These are phyloP conservation scores for Bucco capensis DNA, from an alignment of 2,113 vertebrate genomes.

Conservation along the genomic window DNA sequence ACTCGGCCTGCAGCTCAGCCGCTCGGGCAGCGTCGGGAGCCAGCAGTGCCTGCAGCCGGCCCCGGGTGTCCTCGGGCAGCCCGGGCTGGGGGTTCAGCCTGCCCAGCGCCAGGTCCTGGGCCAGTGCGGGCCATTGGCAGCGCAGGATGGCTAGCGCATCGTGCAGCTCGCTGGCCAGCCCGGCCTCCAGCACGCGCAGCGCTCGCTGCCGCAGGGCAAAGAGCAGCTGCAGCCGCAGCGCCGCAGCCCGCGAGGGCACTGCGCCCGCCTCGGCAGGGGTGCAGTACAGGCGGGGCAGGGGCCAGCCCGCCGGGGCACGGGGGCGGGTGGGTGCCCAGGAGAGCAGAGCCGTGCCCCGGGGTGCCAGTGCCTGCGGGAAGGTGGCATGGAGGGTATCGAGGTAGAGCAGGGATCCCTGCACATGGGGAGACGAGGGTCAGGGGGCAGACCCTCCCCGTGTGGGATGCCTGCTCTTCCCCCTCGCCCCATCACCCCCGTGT, in stretches of 20 bases:
- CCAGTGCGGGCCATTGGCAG: constrained; percentile 73
- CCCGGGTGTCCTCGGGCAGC: constrained; percentile 65
- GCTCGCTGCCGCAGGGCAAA: constrained; percentile 76
- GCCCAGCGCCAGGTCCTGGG: constrained; percentile 78
- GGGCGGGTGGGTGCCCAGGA: constrained; percentile 59
- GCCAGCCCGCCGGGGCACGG: constrained; percentile 67
- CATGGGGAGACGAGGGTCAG: neutral
- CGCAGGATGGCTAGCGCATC: constrained; percentile 77
- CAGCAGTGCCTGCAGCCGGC: constrained; percentile 61
- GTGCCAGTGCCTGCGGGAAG: constrained; percentile 70
- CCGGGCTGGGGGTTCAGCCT: constrained; percentile 63
- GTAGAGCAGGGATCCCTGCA: constrained; percentile 81
- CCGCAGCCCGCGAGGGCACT: constrained; percentile 66
- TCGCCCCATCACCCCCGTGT: neutral
- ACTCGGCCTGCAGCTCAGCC: constrained; percentile 67
- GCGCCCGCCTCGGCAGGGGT: constrained; percentile 20
- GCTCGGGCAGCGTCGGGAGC: constrained; percentile 75
- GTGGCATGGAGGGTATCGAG: constrained; percentile 69
- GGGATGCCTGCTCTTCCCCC: too few relatives aligned
- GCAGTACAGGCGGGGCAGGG: constrained; percentile 74
- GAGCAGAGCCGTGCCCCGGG: constrained; percentile 72
- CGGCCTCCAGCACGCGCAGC: constrained; percentile 80
- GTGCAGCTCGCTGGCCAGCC: constrained; percentile 77
- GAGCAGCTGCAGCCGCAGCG: constrained; percentile 82
- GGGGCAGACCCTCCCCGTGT: neutral